Evolutionary conservation across 2,113 vertebrate species (phyloP), one percentile per base, ranked within the genome.

Genomic region (Nyctibius bracteatus): DNA sequence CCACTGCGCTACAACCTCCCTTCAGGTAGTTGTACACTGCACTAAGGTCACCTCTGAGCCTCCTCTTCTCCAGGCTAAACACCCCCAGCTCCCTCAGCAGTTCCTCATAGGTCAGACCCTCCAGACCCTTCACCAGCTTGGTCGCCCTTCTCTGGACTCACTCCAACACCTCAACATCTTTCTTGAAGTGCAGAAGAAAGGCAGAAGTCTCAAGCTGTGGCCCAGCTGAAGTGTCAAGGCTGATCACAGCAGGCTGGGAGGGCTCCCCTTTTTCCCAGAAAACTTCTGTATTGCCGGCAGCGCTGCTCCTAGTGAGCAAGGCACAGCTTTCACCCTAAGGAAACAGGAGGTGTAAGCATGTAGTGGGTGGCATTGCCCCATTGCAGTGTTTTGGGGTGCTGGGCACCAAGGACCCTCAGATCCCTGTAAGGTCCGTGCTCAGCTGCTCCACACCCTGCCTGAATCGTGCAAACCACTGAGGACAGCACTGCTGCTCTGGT

Each of bases 131-230:
- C n/a, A n/a, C n/a, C n/a, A n/a, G n/a, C n/a, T n/a, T n/a, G n/a
- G n/a, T n/a, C n/a, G n/a, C n/a, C n/a, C n/a, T n/a, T n/a, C n/a
- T n/a, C n/a, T n/a, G n/a, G n/a, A n/a, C n/a, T n/a, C n/a, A n/a
- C n/a, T n/a, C n/a, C n/a, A n/a, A n/a, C n/a, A n/a, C n/a, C n/a
- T n/a, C n/a, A n/a, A n/a, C n/a, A n/a, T n/a, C n/a, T n/a, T n/a
- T n/a, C n/a, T n/a, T n/a, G n/a, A n/a, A n/a, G n/a, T n/a, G n/a
- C n/a, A n/a, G n/a, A n/a, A n/a, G n/a, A n/a, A n/a, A n/a, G n/a
- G n/a, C n/a, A 54, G 41, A 24, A 41, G 14, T 10, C 14, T 31
- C 10, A 0, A 0, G 7, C 18, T 6, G 6, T 27, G 33, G 10
- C 33, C 55, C 55, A 47, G 57, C 30, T 81, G 44, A 49, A 44